phyloP scores from a whole-genome alignment of 2,888 invertebrate genomes.

The Teinopalpus imperialis region DNA sequence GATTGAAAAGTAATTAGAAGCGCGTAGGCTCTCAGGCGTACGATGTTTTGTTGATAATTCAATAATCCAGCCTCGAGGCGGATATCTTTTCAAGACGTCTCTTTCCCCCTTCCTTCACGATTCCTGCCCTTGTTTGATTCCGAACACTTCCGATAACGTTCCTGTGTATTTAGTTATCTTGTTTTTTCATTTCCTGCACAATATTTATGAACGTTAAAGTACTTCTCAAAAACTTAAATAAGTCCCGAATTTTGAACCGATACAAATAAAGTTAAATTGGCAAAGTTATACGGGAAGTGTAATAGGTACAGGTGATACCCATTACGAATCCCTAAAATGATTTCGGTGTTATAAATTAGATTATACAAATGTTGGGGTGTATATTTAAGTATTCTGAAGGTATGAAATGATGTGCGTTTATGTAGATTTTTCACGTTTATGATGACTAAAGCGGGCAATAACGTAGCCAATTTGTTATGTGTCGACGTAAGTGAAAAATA shows the following conservation, averaged over 20 bases:
- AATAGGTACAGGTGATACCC: constrained; percentile 59
- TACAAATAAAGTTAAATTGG: constrained; percentile 81
- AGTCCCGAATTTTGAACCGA: constrained; percentile 64
- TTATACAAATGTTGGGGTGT: constrained; percentile 27
- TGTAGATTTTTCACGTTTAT: constrained; percentile 39
- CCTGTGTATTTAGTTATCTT: constrained; percentile 65
- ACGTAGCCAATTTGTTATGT: constrained; percentile 56
- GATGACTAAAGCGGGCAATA: constrained; percentile 42
- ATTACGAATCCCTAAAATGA: constrained; percentile 56
- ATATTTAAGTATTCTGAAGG: constrained; percentile 27
- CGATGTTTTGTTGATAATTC: constrained; percentile 78
- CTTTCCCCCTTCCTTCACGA: constrained; percentile 35
- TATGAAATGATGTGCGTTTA: constrained; percentile 29
- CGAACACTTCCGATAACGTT: constrained; percentile 54
- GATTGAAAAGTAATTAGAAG: constrained; percentile 72
- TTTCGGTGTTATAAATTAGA: constrained; percentile 58
- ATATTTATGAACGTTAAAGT: constrained; percentile 57
- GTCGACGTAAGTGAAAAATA: constrained; percentile 67
- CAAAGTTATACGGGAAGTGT: constrained; percentile 61
- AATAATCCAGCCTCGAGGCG: constrained; percentile 67
- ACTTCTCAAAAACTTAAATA: constrained; percentile 62
- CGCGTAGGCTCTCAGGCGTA: constrained; percentile 63
- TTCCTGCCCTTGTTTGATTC: constrained; percentile 31
- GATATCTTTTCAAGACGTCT: constrained; percentile 59
- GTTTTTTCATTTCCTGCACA: constrained; percentile 60